Evolutionary conservation across 2,797 vertebrate genomes (phyloP), one percentile per base, ranked within the genome.

Genomic region (Sciaenops ocellatus): DNA sequence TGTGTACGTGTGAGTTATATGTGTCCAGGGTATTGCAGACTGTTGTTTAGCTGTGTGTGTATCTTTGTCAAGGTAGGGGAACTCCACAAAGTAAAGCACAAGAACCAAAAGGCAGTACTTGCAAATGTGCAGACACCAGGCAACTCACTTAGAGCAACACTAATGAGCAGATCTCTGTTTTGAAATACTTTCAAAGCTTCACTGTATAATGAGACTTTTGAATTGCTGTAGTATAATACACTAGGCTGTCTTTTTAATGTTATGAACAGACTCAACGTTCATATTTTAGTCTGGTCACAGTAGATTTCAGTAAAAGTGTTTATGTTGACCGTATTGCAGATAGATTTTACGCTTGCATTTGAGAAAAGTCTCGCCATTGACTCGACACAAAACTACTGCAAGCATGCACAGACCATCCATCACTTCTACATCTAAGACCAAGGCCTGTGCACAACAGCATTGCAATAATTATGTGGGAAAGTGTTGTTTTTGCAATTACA

Each of bases 91-190:
- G 56, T 59, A 30, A 28, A 64, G 61, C 22, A 24, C 50, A 59
- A 76, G 42, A 13, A 63, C n/a, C 20, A 34, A 26, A 74, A 62
- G 17, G 72, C 61, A 72, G 59, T 28, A 28, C 38, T 26, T 28
- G 15, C 12, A 42, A 57, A 50, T 26, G 11, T 16, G 28, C 57
- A 30, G 50, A 78, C 34, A 57, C n/a, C 1, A 63, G 17, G 12
- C 1, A 2, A 51, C 46, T 66, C 6, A 28, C n/a, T 61, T 11
- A 52, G 24, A 64, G 28, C 41, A 22, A 10, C 13, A 47, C 69
- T 76, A 80, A 84, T 78, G 71, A 84, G 78, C 54, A 59, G 34
- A 75, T 62, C 56, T 64, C 11, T 69, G 62, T 62, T 80, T 76
- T 61, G 6, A 80, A 79, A 76, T n/a, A 30, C 20, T 30, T 69